phyloP scores from a whole-genome alignment of 92 coral and sea anemone species.

The Porites lobata region DNA sequence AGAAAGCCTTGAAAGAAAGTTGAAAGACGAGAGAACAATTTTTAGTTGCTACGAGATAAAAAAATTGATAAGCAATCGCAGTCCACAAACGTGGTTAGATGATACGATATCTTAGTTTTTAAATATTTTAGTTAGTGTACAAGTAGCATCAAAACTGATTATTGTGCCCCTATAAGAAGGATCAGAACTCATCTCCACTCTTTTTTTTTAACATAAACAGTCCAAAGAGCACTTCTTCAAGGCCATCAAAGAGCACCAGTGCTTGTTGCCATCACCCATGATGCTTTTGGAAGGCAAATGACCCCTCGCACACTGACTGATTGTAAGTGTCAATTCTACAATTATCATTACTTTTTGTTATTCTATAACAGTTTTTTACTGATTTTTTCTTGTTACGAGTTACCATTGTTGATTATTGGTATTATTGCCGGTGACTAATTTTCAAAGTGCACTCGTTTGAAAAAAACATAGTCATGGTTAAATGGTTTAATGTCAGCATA shows the following conservation, averaged over 20 bases:
- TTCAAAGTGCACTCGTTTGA: no score
- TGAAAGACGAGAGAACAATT: neutral
- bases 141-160: neutral
- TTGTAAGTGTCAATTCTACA: neutral
- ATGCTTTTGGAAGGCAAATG: neutral
- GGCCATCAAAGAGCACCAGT: neutral
- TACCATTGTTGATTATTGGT: no score
- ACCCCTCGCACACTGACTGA: neutral
- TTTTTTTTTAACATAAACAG: neutral
- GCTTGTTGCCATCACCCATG: neutral
- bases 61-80: no score
- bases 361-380: no score
- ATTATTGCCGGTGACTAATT: no score
- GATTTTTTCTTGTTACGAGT: no score
- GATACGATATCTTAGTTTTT: no score
- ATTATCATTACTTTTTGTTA: no score
- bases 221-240: neutral
- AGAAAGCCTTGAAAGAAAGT: constrained; percentile 7
- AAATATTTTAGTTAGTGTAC: neutral
- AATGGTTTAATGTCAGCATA: no score
- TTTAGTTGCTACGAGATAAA: no score
- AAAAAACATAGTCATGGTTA: no score
- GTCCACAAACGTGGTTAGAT: no score
- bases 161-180: neutral
- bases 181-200: neutral